These are phyloP conservation scores for Siphlonurus alternatus DNA, from an alignment of 2,888 invertebrate species.

Conservation along the genomic window DNA sequence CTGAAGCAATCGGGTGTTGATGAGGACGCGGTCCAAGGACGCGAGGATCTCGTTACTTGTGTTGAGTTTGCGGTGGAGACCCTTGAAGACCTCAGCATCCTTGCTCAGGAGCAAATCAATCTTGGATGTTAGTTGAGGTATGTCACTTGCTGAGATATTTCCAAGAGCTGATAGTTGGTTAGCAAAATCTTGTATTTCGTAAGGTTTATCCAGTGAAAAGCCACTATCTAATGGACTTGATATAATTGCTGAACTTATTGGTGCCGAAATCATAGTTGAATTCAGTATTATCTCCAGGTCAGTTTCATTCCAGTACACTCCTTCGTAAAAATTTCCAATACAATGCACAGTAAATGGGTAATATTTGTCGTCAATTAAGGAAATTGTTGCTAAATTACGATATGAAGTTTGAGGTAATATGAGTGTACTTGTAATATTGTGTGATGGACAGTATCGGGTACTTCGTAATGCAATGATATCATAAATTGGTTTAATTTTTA, in stretches of 20 bases:
- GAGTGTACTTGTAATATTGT: neutral
- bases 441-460: neutral
- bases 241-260: neutral
- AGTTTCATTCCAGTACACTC: conserved; percentile 7
- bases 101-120: neutral
- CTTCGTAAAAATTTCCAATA: conserved; percentile 9
- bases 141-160: neutral
- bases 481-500: neutral
- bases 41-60: neutral
- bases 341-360: conserved; percentile 4
- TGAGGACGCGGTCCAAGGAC: neutral
- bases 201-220: neutral
- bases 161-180: neutral
- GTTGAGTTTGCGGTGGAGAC: neutral
- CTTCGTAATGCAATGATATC: neutral
- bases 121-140: neutral
- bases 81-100: neutral
- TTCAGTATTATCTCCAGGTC: neutral
- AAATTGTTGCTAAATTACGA: neutral
- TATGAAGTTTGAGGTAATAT: neutral
- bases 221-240: neutral
- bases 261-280: neutral
- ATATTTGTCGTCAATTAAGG: neutral
- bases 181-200: neutral
- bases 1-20: neutral